Base-by-base conservation (phyloP, 92 coral and sea anemone species). In the Porites rus region DNA sequence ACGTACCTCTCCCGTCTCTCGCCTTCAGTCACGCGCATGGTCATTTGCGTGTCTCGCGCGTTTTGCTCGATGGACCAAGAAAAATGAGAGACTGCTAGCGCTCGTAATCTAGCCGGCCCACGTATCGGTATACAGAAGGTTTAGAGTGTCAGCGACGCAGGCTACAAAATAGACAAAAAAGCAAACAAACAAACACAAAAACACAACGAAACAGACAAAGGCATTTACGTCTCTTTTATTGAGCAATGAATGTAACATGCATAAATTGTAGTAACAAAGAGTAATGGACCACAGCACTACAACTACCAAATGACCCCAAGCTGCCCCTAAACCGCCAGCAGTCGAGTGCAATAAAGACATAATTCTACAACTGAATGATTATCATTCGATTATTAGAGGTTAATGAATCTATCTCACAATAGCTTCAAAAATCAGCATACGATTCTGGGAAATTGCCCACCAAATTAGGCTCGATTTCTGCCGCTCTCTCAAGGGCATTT, bases 171-270 rank as follows among this genome's bases (percentile, higher is more conserved):
- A 9, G 60, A 54, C 10, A 54, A 54, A 54, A 12, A 8, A 12
- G 10, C 59, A 13, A 54, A 54, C 60, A 8, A 54, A 54, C 60
- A 8, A 12, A 8, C 10, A 8, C 59, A 14, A 56, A 56, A 10
- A 56, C 11, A 56, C 61, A 19, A 61, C 67, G 73, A 50, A 12
- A 22, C 24, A 11, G n/a, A 16, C 70, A 60, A 38, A 46, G 19
- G 38, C 72, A 51, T 72, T 72, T n/a, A 81, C 63, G 62, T 69
- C 80, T 72, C 78, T 61, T 82, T 83, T 83, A 83, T 73, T 83
- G 80, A 83, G 87, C 80, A 19, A 73, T 73, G 46, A 38, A 6
- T 38, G 28, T 25, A 63, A 83, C 43, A 83, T 73, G 80, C 61
- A 52, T 53, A 16, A 74, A 74, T 46, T 61, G 16, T 28, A 80